These are phyloP conservation scores for Rhinoderma darwinii DNA, from an alignment of 2,113 vertebrate genomes.

Conservation along the genomic window DNA sequence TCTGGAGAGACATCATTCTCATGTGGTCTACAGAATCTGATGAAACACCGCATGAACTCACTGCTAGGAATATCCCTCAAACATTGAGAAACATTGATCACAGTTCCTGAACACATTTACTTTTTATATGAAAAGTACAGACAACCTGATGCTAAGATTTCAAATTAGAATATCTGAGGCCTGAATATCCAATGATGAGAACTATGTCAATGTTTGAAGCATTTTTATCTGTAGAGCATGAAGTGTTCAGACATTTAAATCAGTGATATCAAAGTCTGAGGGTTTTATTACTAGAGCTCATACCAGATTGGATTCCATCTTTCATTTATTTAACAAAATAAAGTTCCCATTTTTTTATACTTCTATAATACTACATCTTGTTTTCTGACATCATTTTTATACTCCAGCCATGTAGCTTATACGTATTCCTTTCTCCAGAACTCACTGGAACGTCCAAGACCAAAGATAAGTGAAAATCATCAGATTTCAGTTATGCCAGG, in stretches of 20 bases:
- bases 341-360: not conserved
- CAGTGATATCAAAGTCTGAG: not conserved
- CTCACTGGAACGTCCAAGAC: too few species aligned
- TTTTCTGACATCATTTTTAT: not conserved
- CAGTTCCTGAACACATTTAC: not conserved
- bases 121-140: not conserved
- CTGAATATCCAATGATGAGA: slow-evolving; percentile 7
- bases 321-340: not conserved
- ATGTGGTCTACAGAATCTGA: not conserved
- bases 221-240: not conserved
- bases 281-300: not conserved
- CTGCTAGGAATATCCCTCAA: not conserved
- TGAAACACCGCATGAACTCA: not conserved
- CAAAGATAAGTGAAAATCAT: too few species aligned
- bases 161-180: not conserved
- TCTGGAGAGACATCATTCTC: not conserved
- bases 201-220: not conserved
- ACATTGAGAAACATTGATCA: not conserved
- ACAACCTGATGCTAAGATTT: not conserved
- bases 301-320: not conserved
- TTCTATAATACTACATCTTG: not conserved
- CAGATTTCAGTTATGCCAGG: too few species aligned
- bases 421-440: too few species aligned
- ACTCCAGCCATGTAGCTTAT: too few species aligned
- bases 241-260: not conserved